Base-by-base conservation (phyloP, 2,888 invertebrate genomes). In the Ennomos fuscantarius region DNA sequence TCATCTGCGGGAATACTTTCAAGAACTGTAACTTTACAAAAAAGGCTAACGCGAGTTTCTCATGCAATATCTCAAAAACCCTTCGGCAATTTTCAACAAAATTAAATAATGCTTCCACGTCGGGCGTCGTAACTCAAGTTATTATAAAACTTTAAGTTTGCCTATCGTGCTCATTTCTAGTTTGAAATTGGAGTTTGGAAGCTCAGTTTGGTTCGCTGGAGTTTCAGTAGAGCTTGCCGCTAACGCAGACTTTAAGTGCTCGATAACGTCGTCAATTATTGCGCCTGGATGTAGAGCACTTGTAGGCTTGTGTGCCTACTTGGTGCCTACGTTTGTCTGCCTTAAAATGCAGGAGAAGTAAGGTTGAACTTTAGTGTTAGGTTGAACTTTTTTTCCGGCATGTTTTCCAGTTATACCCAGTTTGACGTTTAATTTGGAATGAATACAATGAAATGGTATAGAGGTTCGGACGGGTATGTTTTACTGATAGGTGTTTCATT, bases 201-300 rank as follows among this genome's bases (percentile, higher is more conserved):
- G 75, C 73, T 61, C 66, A 88, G 83, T 88, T 87, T 69, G 78
- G 69, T 47, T 57, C 37, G 39, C 37, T 52, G 41, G 44, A 53
- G 58, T 52, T 51, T 43, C 48, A 48, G 35, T 73, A 61, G 65
- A 68, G 78, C 78, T 76, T 66, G 68, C 78, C 8, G 40, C 34
- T 40, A 35, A 35, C 49, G 41, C 81, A 50, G 47, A 35, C 82
- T 84, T 82, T 70, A 72, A 83, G 82, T 75, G 78, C 79, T 82
- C 82, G 82, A 87, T 88, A 82, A 76, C 80, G 76, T 86, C 87
- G 83, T 86, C 87, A 90, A 89, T 90, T 91, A 89, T 83, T 82
- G 76, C 76, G 68, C 66, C 67, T 72, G 62, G 51, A 69, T 45
- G 24, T 45, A 45, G 58, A 33, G 50, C 45, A 47, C 51, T 53